Conservation (phyloP, 2,113 vertebrate genomes). For the Potamarius usumacintae region DNA sequence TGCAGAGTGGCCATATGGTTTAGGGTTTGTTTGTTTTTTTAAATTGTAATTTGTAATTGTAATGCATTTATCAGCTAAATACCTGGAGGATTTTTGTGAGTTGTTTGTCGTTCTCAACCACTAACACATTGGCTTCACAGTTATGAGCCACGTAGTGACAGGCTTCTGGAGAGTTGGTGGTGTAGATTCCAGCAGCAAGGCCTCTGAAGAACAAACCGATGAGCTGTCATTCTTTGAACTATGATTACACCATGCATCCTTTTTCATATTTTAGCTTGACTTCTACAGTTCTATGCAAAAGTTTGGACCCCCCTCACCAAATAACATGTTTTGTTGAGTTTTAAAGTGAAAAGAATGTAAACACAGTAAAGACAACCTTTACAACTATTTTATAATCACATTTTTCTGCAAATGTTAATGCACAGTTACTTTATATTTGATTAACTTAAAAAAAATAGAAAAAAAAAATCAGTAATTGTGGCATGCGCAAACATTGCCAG, state of each 20-base stretch:
- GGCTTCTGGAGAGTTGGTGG: conserved; percentile 75
- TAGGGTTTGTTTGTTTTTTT: background rate
- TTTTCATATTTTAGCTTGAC: background rate
- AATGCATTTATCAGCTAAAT: background rate
- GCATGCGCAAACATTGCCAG: background rate
- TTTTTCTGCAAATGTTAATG: background rate
- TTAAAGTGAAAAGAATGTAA: background rate
- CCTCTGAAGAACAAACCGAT: conserved; percentile 61
- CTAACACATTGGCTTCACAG: conserved; percentile 73
- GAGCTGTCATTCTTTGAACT: background rate
- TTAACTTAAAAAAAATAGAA: background rate
- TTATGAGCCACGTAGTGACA: conserved; percentile 72
- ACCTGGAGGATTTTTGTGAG: conserved; percentile 78
- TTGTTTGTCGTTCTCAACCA: conserved; percentile 78
- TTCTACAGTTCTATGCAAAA: background rate
- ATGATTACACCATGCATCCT: background rate
- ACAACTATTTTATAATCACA: background rate
- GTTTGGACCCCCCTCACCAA: background rate
- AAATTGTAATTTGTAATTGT: background rate
- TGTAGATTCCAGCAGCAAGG: conserved; percentile 74
- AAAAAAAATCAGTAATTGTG: background rate
- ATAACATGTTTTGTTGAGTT: background rate
- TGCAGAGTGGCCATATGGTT: background rate
- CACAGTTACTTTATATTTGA: background rate
- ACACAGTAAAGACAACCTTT: background rate